These are phyloP conservation scores for Lutjanus erythropterus DNA, from an alignment of 2,113 vertebrate species.

Conservation along the genomic window DNA sequence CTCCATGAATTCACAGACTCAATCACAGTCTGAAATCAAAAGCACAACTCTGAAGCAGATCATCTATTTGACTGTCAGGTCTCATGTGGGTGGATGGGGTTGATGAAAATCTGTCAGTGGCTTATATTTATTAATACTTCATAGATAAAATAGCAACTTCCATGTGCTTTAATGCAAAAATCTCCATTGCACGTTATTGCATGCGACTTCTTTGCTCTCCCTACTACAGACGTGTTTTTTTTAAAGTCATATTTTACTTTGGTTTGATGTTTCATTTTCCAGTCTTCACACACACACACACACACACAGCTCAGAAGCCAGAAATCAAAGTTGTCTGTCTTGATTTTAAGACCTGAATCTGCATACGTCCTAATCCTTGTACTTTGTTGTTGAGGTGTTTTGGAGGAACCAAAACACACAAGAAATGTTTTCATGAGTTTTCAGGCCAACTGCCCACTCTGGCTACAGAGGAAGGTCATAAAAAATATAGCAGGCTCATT, in stretches of 20 bases:
- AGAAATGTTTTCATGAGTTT: not conserved
- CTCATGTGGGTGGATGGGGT: slow-evolving; percentile 32
- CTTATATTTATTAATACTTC: slow-evolving; percentile 16
- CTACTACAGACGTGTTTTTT: not conserved
- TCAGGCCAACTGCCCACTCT: not conserved
- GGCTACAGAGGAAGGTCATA: not conserved
- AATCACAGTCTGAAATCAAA: slow-evolving; percentile 41
- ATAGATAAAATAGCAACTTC: slow-evolving; percentile 18
- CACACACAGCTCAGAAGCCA: too few species aligned
- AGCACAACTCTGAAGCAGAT: slow-evolving; percentile 11
- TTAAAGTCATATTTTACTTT: not conserved
- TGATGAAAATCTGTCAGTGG: slow-evolving; percentile 32
- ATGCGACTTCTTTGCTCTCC: slow-evolving; percentile 3
- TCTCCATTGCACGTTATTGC: not conserved
- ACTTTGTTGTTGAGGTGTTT: not conserved
- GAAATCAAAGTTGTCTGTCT: not conserved
- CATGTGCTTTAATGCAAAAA: not conserved
- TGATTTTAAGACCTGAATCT: not conserved
- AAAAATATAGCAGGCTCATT: not conserved
- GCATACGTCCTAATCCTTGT: not conserved
- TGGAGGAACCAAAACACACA: not conserved
- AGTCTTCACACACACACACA: not conserved
- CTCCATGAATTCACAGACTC: slow-evolving; percentile 38
- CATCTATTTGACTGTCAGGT: slow-evolving; percentile 33
- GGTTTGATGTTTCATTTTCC: not conserved